Base-by-base conservation (phyloP, 2,888 invertebrate species). In the Leucoma salicis region DNA sequence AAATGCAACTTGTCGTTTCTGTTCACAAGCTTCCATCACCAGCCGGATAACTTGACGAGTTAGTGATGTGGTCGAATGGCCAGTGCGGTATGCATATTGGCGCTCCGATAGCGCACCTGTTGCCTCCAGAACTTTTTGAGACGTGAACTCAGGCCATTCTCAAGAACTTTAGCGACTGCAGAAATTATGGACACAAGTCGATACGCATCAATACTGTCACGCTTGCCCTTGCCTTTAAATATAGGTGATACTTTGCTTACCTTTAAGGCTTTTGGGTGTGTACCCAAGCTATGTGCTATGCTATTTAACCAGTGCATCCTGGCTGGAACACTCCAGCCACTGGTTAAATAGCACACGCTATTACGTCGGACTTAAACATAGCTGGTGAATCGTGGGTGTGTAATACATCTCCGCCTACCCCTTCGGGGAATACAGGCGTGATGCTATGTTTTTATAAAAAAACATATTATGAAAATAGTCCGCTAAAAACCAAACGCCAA, bases 101-200 rank as follows among this genome's bases (percentile, higher is more conserved):
- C 39, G 14, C 2, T 39, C 33, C 0, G 36, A 44, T 7, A 44
- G 21, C 4, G 44, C 28, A 6, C 10, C 12, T 2, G 28, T 39
- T 2, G n/a, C 6, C 6, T 7, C 8, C 8, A 42, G 24, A 34
- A 42, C 3, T 32, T 10, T 2, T 10, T 29, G 6, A 42, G 8
- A 3, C 42, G 29, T 2, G 28, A 11, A 7, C 39, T 42, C 10
- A 42, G 16, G 0, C 35, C 42, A 11, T 42, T 46, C 12, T 46
- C 43, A 8, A 47, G 32, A 0, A 47, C 10, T 10, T 47, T 47
- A 2, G 39, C 37, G 1, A 49, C 10, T 0, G 42, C 39, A 1
- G 44, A 42, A 15, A 49, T 44, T 11, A 45, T 44, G 0, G 44
- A 39, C 0, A 49, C 33, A 0, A 44, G 44, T 5, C 42, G 31